Base-by-base conservation (phyloP, 2,888 invertebrate species). In the Cremastobaeus sp. region DNA sequence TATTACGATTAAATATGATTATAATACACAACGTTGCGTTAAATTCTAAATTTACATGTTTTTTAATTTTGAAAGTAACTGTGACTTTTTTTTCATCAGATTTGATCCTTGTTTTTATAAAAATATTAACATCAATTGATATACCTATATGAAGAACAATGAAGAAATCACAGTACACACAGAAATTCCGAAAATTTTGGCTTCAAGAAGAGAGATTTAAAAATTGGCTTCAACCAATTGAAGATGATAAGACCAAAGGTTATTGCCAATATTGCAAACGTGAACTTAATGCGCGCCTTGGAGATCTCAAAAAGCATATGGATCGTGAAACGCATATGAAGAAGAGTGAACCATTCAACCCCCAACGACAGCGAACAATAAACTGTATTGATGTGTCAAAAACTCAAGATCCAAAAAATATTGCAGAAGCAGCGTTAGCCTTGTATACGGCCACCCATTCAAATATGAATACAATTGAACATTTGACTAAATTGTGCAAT, bases 191-290 rank as follows among this genome's bases (percentile, higher is more conserved):
- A n/a, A 41, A 17, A 9, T 17, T 9, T 17, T 41, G 39, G 39
- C 9, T 18, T 3, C 3, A 18, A 3, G 39, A 41, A 2, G 11
- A 41, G 8, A 5, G 18, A 8, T 41, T 17, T 41, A 3, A 20
- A n/a, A 41, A 41, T 2, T 41, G 39, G 39, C 43, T 43, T 43
- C 25, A 21, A n/a, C 3, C 15, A 12, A 9, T 43, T 43, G 11
- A 20, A 43, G 43, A 25, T 11, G 43, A 43, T 12, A 2, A 11
- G 12, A 43, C 43, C n/a, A 43, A 43, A 43, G 25, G 21, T 3
- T 25, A 4, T 43, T 43, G 43, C 25, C 21, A 43, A 17, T 43
- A 43, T 25, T 43, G 43, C 43, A 43, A 43, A 25, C 8, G 43
- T 11, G 43, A 43, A 15, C 1, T 43, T 1, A 21, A n/a, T 11